Base-by-base conservation (phyloP, 2,888 invertebrate species). In the Platycheirus rosarum region DNA sequence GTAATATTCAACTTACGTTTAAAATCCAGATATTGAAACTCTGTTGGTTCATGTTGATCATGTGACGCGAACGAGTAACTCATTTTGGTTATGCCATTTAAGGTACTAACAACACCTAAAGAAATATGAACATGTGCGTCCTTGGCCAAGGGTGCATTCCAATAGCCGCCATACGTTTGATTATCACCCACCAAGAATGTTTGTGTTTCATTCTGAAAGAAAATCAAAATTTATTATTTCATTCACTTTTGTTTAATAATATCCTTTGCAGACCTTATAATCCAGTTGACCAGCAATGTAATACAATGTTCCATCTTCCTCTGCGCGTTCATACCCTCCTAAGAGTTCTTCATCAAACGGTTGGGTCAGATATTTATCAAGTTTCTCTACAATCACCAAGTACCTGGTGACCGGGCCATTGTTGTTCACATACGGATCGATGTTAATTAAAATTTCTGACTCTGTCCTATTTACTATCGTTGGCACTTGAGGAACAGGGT, bases 241-340 rank as follows among this genome's bases (percentile, higher is more conserved):
- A n/a, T n/a, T n/a, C 5, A 32, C 18, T 32, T 44, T 11, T 8
- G 8, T 40, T n/a, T 40, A 40, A 2, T 2, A 23, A 42, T 7
- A 29, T 53, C 14, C 29, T 16, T 37, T 42, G 0, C 88, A 84
- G 90, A 91, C 93, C 85, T 93, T 92, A 18, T 94, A 93, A 66
- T 93, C 92, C 76, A 97, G 90, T 89, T 96, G 95, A 0, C 96
- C 97, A 5, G 96, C 93, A 29, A 97, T 94, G 87, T 97, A 97
- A 88, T 96, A 97, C 2, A 94, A 93, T 3, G 94, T 89, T 0
- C 94, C 95, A 78, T 94, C 93, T 44, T 93, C 92, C 62, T 91
- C 91, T 0, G 97, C 94, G 86, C 93, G 92, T 70, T 93, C 90
- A 90, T 93, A 94, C 87, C 94, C 93, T n/a, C 92, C 92, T 13